Evolutionary conservation across 2,797 vertebrate species (phyloP), one percentile per base, ranked within the genome.

Genomic region (Hydrolagus colliei): DNA sequence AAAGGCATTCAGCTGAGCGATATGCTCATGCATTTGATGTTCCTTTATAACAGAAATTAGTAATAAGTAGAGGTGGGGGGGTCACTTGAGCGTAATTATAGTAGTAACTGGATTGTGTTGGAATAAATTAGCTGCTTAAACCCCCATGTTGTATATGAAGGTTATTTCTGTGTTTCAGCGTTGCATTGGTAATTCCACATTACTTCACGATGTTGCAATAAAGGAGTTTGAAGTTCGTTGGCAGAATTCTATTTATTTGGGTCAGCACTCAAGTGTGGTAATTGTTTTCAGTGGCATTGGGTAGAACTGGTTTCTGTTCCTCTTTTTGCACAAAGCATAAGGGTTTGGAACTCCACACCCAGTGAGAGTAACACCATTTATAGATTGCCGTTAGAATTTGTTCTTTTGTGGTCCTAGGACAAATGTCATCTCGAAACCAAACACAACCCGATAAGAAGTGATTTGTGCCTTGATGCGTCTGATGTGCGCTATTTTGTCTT

Each of bases 41-140:
- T 68, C 9, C 32, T 84, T 68, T 84, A 20, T 82, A 68, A 41
- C 63, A 68, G 65, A 82, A 82, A 20, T 68, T 82, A 82, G 27
- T 82, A 32, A 82, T 35, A 18, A 27, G 13, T 11, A 2, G 22
- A 27, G 22, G 76, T 82, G 78, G 18, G 78, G 18, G 79, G 79
- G 32, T 84, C 71, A 84, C 41, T 84, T 84, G n/a, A 71, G 65
- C 41, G 79, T 41, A 35, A 67, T 82, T 20, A 18, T 16, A 32
- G 14, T 35, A 32, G 27, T 67, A 68, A 82, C 65, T 41, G 6
- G 18, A n/a, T 71, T 18, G 52, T 84, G 32, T 71, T 71, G 79
- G 63, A 84, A 71, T 84, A n/a, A 84, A 41, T 16, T 67, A 82
- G 65, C 63, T 82, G 79, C 67, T 82, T 35, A 82, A 82, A 35